A percentile compares a stretch with the other conserved stretches of the same genome.
phyloP scores from a whole-genome alignment of 2,797 vertebrate species.

The Chaunax sp. region DNA sequence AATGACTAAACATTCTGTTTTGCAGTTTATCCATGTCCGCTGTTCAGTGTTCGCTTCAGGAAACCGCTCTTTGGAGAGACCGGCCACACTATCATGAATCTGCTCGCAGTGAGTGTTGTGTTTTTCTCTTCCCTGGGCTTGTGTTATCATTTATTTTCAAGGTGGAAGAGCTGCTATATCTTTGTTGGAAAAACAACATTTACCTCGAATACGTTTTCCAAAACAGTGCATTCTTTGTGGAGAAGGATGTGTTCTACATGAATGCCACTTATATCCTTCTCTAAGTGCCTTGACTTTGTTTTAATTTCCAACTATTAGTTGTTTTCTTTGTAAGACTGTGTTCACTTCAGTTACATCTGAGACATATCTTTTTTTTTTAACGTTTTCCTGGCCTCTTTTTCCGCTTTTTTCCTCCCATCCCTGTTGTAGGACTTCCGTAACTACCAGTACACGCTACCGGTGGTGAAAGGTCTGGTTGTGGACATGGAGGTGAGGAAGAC shows the following conservation, averaged over 20 bases:
- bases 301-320: background rate
- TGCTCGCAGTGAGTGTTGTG: conserved; percentile 91
- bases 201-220: background rate
- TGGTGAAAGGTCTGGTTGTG: conserved; percentile 95
- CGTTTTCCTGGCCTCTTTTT: too few species aligned
- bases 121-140: background rate
- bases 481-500: conserved; percentile 99
- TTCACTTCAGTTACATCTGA: background rate
- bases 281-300: background rate
- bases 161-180: background rate
- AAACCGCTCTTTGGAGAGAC: conserved; percentile 99
- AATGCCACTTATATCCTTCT: background rate
- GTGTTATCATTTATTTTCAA: background rate
- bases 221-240: background rate
- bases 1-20: conserved; percentile 38
- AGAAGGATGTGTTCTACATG: background rate
- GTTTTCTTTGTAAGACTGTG: background rate
- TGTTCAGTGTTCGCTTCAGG: conserved; percentile 97
- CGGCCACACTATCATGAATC: conserved; percentile 99
- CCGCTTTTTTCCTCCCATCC: background rate
- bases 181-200: too few species aligned
- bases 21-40: conserved; percentile 97
- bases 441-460: conserved; percentile 96
- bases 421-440: conserved; percentile 94
- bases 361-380: background rate